Evolutionary conservation across 2,888 invertebrate species (phyloP).

Genomic region (Notodonta dromedarius): DNA sequence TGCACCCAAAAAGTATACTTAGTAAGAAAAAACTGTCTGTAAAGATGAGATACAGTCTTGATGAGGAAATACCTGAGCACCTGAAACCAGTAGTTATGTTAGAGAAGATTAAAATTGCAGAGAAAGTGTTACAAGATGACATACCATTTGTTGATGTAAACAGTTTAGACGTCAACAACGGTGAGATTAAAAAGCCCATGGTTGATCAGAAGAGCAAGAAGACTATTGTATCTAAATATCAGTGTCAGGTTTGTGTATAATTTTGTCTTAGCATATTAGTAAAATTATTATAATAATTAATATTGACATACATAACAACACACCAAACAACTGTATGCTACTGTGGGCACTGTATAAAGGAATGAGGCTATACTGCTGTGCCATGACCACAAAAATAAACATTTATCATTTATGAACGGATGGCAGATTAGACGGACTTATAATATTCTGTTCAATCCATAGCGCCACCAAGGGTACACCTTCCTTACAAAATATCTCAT

Average conservation of each 20-base stretch:
- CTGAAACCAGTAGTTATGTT: constrained; percentile 58
- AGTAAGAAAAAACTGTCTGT: constrained; percentile 16
- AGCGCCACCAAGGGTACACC: no score
- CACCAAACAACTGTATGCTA: no score
- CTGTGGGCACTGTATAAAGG: no score
- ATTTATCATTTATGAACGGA: no score
- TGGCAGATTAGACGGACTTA: no score
- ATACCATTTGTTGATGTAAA: constrained; percentile 28
- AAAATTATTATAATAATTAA: no score
- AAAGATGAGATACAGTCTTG: constrained; percentile 48
- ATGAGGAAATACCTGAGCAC: constrained; percentile 54
- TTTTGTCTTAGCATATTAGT: no score
- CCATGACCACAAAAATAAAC: no score
- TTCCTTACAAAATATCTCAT: no score
- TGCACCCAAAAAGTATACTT: constrained; percentile 30
- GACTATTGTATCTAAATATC: constrained; percentile 61
- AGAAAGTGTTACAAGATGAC: constrained; percentile 15
- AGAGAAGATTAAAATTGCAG: constrained; percentile 46
- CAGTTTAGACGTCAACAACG: constrained; percentile 23
- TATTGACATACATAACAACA: no score
- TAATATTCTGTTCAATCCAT: no score
- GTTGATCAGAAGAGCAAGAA: constrained; percentile 59
- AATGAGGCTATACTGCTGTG: no score
- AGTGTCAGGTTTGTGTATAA: constrained; percentile 58
- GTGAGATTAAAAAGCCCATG: constrained; percentile 47